Evolutionary conservation across 2,113 vertebrate species (phyloP), one percentile per base, ranked within the genome.

Genomic region (Nestor notabilis): DNA sequence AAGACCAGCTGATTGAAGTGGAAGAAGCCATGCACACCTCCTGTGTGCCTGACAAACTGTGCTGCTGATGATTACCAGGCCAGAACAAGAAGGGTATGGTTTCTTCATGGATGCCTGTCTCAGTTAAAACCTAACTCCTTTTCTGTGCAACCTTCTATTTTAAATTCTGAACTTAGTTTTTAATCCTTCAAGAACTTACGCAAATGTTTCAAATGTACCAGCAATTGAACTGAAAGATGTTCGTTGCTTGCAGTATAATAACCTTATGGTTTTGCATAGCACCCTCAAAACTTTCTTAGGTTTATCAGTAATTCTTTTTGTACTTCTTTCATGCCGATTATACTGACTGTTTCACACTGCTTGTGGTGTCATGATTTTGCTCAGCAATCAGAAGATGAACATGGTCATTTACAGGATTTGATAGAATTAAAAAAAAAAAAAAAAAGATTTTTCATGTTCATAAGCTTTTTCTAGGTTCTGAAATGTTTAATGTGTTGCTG

Each of bases 1-100:
- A 99, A 89, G 98, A 98, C 37, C 99, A 98, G 98, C 97, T 99
- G 25, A 98, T 98, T 12, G 99, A 98, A 88, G 98, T 99, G n/a
- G 99, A 99, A 95, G 98, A 99, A 91, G 98, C 97, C 37, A 99
- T 99, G 98, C 99, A 98, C 93, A 83, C 76, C 99, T 55, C 95
- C 99, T 63, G 97, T 96, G 9, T 98, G 97, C n/a, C 97, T 99
- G 37, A 98, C 98, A 94, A 99, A 99, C 92, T 23, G 56, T 23
- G 21, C 21, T 60, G 21, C 16, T 60, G 21, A 21, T 35, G 99
- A 99, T 94, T 98, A 99, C 95, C 98, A 98, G 89, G 94, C 71
- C 35, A 98, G 96, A 83, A 83, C 69, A 6, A 97, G 99, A 89
- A 97, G 97, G 25, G 95, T 98, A 10, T 98, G 98, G 98, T 98